Evolutionary conservation across 2,113 vertebrate genomes (phyloP).

Genomic region (Probosciger aterrimus): DNA sequence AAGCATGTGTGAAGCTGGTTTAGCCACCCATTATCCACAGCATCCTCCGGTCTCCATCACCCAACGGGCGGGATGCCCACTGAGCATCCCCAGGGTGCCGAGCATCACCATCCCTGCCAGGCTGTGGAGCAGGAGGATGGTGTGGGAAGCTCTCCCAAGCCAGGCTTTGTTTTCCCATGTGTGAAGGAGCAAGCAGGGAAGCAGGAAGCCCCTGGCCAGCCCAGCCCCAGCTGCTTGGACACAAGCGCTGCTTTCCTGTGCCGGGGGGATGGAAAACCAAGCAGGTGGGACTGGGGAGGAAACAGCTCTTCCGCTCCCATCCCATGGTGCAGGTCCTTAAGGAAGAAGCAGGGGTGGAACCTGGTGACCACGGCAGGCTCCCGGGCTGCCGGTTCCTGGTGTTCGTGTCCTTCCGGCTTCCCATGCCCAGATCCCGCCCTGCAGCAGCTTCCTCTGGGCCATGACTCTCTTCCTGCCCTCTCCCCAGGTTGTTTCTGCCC

Average conservation of each 20-base stretch:
- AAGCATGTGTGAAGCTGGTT: accelerated
- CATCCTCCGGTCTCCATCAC: background rate
- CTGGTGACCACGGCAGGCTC: background rate
- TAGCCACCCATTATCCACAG: background rate
- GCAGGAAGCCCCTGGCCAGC: background rate
- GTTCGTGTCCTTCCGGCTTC: background rate
- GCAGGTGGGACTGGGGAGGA: slow-evolving; percentile 8
- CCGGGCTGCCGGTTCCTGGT: background rate
- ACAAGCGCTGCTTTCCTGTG: background rate
- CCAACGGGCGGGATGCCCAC: accelerated
- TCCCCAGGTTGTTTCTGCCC: background rate
- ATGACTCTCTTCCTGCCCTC: background rate
- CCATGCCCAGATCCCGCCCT: background rate
- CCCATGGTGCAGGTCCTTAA: background rate
- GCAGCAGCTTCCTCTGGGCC: background rate
- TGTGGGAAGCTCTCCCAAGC: background rate
- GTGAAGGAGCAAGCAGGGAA: background rate
- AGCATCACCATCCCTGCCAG: accelerated
- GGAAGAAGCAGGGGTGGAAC: slow-evolving; percentile 33
- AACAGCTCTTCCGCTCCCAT: slow-evolving; percentile 47
- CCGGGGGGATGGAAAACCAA: background rate
- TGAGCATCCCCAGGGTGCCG: accelerated
- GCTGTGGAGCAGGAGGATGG: background rate
- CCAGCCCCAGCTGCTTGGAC: background rate
- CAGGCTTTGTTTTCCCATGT: background rate